Base-by-base conservation (phyloP, 2,797 vertebrate genomes). In the Perodicticus potto region DNA sequence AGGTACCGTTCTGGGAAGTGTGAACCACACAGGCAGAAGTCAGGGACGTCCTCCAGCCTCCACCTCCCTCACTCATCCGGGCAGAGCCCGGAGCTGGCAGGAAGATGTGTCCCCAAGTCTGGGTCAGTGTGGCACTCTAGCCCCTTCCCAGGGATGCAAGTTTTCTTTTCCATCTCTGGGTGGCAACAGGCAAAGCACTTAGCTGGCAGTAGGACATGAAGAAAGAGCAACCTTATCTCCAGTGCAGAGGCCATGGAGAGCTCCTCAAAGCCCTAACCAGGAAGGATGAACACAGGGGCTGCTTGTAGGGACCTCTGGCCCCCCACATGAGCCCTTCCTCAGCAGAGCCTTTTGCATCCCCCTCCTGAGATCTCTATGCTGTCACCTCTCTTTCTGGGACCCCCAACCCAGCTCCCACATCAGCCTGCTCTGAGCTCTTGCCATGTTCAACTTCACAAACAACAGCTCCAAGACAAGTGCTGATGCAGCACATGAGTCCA, bases 401-500 rank as follows among this genome's bases (percentile, higher is more conserved):
- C 27, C 12, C 29, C 4, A 17, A 34, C 29, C 19, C 55, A 22
- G 55, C 19, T 53, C 49, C 25, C 53, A 37, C 3, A 7, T 17
- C 55, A 57, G 32, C 37, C 1, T 13, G 63, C 45, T 25, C 63
- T 34, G 88, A 59, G 65, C 20, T 29, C 40, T 25, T 43, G 40
- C 45, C 7, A 29, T 10, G 1, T 45, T 53, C 23, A 45, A 13
- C 0, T 4, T 70, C 77, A 90, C 8, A 53, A 37, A 27, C 34
- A 10, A 14, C 32, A 40, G 23, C 34, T 37, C 34, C 2, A 0
- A 53, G 16, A 27, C 14, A 40, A 32, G 7, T 0, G 9, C 53
- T 17, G 20, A 37, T 40, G 22, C 4, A 80, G 34, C 74, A 25
- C 2, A 17, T 4, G 4, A n/a, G 1, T 6, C 22, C 0, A 0